Conservation (phyloP, 2,888 invertebrate genomes). For the Rhaphigaster nebulosa region DNA sequence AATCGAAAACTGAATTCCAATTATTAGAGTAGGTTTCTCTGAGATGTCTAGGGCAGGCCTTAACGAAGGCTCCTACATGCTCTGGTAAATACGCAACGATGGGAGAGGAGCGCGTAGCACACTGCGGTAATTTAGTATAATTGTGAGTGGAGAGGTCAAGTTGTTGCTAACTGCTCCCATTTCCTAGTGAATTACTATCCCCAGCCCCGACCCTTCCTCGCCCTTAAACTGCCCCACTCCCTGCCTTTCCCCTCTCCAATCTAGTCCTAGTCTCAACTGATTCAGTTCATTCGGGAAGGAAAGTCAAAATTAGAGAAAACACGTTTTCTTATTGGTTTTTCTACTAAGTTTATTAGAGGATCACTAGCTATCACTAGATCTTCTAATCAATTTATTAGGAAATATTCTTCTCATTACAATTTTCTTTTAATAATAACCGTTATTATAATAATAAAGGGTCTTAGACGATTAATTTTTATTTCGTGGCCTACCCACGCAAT, state of each 20-base stretch:
- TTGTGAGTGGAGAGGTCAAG: slow-evolving; percentile 39
- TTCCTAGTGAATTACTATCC: slow-evolving; percentile 30
- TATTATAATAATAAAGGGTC: too few species aligned
- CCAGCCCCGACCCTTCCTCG: neutral
- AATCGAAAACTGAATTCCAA: neutral
- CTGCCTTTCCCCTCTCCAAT: neutral
- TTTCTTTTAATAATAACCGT: too few species aligned
- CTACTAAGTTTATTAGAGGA: too few species aligned
- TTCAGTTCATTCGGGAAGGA: neutral
- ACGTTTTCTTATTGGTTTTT: neutral
- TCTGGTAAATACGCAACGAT: neutral
- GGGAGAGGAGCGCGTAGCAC: neutral
- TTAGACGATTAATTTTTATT: too few species aligned
- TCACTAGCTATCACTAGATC: too few species aligned
- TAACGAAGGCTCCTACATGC: neutral
- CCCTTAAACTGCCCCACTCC: neutral
- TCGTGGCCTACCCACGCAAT: too few species aligned
- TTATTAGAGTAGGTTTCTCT: neutral
- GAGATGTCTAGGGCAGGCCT: neutral
- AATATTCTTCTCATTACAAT: too few species aligned
- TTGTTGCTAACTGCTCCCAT: slow-evolving; percentile 40
- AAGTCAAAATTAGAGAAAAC: neutral
- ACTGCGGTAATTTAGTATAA: slow-evolving; percentile 28
- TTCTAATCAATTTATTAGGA: too few species aligned
- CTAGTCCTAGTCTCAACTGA: neutral